Conservation (phyloP, 2,888 invertebrate genomes). For the Mimachlamys varia region DNA sequence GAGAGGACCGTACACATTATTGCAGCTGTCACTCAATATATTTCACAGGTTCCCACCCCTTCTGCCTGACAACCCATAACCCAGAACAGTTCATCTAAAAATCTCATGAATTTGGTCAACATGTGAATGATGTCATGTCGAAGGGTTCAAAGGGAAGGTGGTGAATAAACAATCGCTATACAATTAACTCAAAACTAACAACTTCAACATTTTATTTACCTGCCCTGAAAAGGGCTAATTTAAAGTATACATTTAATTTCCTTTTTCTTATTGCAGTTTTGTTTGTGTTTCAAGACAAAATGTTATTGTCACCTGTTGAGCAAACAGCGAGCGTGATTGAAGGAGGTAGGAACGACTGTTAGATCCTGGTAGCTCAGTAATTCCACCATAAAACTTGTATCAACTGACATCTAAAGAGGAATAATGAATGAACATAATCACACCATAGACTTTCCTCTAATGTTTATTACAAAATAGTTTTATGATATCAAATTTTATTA, state of each 20-base stretch:
- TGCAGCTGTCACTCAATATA: constrained; percentile 21
- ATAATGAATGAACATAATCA: neutral
- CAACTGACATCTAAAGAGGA: neutral
- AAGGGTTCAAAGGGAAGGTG: neutral
- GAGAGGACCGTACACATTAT: neutral
- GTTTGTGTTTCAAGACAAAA: constrained; percentile 43
- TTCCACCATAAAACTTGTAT: neutral
- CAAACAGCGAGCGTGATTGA: neutral
- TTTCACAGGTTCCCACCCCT: constrained; percentile 17
- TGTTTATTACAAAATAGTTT: constrained; percentile 28
- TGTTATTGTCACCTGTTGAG: constrained; percentile 36
- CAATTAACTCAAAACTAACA: neutral
- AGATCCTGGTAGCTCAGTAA: neutral
- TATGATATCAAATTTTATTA: constrained; percentile 34
- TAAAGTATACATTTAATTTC: constrained; percentile 48
- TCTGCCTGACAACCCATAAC: neutral
- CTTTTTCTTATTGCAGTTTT: constrained; percentile 41
- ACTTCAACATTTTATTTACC: constrained; percentile 43
- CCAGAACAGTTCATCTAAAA: constrained; percentile 1
- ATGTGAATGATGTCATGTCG: neutral
- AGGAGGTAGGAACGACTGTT: neutral
- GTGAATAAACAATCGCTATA: neutral
- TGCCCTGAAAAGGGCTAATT: constrained; percentile 36
- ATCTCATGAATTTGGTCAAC: constrained; percentile 24
- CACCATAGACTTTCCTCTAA: neutral